Evolutionary conservation across 2,113 vertebrate species (phyloP).

Genomic region (Mus pahari): DNA sequence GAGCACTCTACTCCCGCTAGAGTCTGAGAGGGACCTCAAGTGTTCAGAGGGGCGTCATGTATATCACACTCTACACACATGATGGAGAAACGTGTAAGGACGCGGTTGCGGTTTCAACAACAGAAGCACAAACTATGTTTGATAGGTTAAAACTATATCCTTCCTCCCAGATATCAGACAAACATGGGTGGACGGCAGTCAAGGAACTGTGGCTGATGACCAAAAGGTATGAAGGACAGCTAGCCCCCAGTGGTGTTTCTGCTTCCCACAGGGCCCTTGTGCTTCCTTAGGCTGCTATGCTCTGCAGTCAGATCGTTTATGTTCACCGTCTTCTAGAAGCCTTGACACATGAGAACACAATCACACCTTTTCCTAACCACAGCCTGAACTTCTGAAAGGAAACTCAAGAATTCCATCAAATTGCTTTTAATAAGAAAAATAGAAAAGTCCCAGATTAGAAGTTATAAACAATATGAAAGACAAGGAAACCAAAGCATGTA

Average conservation of each 20-base stretch:
- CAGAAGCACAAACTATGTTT: not conserved
- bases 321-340: not conserved
- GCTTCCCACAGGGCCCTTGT: not conserved
- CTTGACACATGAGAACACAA: not conserved
- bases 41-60: not conserved
- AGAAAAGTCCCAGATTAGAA: not conserved
- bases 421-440: slow-evolving; percentile 9
- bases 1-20: not conserved
- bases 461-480: not conserved
- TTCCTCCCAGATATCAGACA: not conserved
- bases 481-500: not conserved
- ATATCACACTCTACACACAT: not conserved
- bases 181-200: not conserved
- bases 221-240: not conserved
- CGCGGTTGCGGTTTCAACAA: not conserved
- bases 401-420: not conserved
- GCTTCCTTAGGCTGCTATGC: not conserved
- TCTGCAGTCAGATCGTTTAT: not conserved
- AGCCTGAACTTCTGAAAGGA: not conserved
- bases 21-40: not conserved
- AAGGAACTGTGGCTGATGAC: accelerated
- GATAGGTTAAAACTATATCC: slow-evolving; percentile 39
- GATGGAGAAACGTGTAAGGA: not conserved
- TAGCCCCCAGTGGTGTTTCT: not conserved
- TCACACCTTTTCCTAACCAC: not conserved